phyloP scores from a whole-genome alignment of 1,140 invertebrate species.

The Sogatella furcifera region DNA sequence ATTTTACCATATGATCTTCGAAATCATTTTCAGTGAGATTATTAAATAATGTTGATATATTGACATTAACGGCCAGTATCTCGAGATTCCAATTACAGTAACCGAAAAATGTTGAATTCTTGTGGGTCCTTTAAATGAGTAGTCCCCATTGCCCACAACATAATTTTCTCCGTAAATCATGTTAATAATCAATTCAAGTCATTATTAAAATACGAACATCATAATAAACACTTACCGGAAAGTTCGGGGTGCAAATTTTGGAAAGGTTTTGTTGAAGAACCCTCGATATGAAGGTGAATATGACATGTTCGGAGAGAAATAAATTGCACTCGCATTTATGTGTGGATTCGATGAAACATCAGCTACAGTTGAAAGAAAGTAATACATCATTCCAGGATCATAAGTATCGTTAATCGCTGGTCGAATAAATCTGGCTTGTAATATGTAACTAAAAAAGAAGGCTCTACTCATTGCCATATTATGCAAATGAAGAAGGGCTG shows the following conservation, averaged over 20 bases:
- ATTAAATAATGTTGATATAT: too few species aligned
- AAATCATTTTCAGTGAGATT: too few species aligned
- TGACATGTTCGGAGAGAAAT: slow-evolving; percentile 88
- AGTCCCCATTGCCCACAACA: too few species aligned
- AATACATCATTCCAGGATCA: slow-evolving; percentile 97
- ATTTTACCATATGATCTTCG: too few species aligned
- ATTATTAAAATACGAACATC: too few species aligned
- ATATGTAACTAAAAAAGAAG: slow-evolving; percentile 92
- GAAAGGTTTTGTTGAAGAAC: slow-evolving; percentile 94
- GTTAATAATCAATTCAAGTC: too few species aligned
- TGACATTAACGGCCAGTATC: too few species aligned
- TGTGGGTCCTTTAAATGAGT: too few species aligned
- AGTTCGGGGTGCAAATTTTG: slow-evolving; percentile 87
- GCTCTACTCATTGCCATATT: slow-evolving; percentile 90
- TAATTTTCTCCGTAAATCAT: too few species aligned
- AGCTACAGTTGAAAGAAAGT: slow-evolving; percentile 87
- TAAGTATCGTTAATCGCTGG: slow-evolving; percentile 84
- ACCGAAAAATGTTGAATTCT: too few species aligned
- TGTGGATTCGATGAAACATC: slow-evolving; percentile 88
- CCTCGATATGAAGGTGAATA: slow-evolving; percentile 91
- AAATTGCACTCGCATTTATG: slow-evolving; percentile 88
- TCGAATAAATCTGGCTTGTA: slow-evolving; percentile 81
- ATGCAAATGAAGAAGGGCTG: slow-evolving; percentile 83
- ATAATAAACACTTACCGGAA: slow-evolving; percentile 40
- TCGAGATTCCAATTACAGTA: too few species aligned